Evolutionary conservation across 2,797 vertebrate genomes (phyloP).

Genomic region (Poecile montanus): DNA sequence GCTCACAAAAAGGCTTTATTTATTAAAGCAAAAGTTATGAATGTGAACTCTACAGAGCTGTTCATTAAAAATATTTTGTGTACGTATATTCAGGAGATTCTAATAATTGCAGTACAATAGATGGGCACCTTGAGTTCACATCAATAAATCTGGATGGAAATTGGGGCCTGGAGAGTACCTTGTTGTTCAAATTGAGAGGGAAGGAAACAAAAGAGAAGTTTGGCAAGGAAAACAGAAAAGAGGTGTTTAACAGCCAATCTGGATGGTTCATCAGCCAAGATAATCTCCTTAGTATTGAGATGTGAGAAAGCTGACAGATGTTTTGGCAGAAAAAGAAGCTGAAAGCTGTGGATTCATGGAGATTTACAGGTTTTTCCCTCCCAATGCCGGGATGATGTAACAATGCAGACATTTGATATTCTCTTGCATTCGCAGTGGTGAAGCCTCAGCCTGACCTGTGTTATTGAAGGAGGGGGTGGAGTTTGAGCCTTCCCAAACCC

Average conservation of each 20-base stretch:
- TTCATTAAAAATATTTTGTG: neutral
- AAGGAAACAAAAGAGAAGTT: constrained; percentile 4
- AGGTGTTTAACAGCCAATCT: neutral
- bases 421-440: neutral
- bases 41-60: neutral
- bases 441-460: neutral
- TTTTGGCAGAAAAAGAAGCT: neutral
- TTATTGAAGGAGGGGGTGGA: neutral
- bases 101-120: neutral
- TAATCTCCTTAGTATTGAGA: constrained; percentile 36
- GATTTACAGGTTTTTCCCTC: neutral
- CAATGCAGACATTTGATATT: neutral
- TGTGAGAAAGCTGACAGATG: constrained; percentile 14
- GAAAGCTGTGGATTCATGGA: neutral
- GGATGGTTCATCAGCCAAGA: neutral
- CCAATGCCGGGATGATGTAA: neutral
- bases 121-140: neutral
- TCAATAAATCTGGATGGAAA: neutral
- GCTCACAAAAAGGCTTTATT: neutral
- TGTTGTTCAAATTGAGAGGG: neutral
- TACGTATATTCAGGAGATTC: neutral
- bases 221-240: neutral
- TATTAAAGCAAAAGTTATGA: neutral
- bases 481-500: neutral
- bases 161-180: neutral